Evolutionary conservation across 1,140 invertebrate species (phyloP), one percentile per base, ranked within the genome.

Genomic region (Campoletis sonorensis): DNA sequence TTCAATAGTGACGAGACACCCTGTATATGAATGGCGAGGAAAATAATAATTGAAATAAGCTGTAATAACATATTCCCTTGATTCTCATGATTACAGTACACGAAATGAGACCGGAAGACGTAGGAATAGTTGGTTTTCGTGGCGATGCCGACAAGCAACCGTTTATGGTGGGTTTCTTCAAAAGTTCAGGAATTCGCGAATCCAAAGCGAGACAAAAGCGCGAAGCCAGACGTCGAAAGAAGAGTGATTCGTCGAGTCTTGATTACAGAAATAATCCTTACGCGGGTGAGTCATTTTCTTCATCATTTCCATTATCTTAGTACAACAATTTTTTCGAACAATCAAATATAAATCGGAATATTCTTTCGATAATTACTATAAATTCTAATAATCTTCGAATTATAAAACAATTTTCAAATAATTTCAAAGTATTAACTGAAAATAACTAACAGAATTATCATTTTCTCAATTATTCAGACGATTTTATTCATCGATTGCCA

Each of bases 101-200:
- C 70, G 96, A 98, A 89, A 92, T 97, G 13, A 95, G 95, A 85
- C 95, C 97, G 4, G 95, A 96, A 86, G 96, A 97, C 83, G 95
- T 97, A 80, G 97, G 97, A 5, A 91, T 98, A 23, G 94, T 97
- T 16, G 96, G 95, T 73, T 93, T 94, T 3, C 94, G 94, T 83
- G 96, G 95, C 0, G 93, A 95, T 61, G 95, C 96, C 85, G 96
- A 97, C 81, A 96, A 95, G 84, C 96, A 98, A 88, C 97, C 97
- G 0, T 98, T 98, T 91, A 94, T 98, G 94, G 96, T 97, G 8
- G 96, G 95, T 1, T 98, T 97, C 89, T 95, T 98, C 84, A 96
- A 96, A 88, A 95, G 93, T 54, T 92, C 92, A 5, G 93, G 92
- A 18, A 89, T 86, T 88, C 84, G 94, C 86, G 92, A 93, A 80